Percentiles rank a stretch among this genome's conserved stretches.
These are phyloP conservation scores for Phoebastria nigripes DNA, from an alignment of 2,797 vertebrate species.

Conservation along the genomic window DNA sequence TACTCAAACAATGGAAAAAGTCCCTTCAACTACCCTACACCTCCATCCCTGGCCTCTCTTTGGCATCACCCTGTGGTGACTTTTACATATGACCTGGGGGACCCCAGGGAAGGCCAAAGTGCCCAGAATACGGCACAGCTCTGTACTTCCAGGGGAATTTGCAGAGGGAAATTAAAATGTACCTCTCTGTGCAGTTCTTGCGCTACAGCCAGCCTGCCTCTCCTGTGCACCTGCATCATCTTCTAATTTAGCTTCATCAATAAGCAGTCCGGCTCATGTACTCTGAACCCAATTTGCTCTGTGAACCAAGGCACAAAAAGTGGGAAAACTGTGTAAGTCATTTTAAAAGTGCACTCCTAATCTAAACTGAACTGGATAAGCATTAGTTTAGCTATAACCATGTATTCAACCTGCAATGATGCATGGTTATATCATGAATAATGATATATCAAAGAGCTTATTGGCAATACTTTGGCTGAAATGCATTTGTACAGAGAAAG, in stretches of 20 bases:
- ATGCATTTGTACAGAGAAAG: background rate
- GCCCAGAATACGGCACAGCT: background rate
- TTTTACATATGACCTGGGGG: background rate
- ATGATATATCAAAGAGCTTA: background rate
- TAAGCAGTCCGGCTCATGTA: background rate
- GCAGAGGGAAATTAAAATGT: background rate
- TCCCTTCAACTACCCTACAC: background rate
- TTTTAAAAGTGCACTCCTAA: background rate
- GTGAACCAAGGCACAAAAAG: background rate
- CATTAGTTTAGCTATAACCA: background rate
- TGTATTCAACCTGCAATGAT: background rate
- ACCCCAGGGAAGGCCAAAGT: background rate
- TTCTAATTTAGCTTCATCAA: background rate
- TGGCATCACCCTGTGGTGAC: fast-evolving
- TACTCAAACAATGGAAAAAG: background rate
- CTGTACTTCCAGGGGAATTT: background rate
- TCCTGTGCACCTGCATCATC: background rate
- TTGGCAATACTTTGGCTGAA: background rate
- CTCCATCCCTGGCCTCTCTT: background rate
- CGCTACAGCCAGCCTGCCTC: background rate
- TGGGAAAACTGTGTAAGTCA: background rate
- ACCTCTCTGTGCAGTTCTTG: background rate
- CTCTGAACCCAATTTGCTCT: background rate
- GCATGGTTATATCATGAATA: no score
- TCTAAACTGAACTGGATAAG: background rate